Conservation (phyloP, 2,113 vertebrate genomes). For the Hypocryptadius cinnamomeus region DNA sequence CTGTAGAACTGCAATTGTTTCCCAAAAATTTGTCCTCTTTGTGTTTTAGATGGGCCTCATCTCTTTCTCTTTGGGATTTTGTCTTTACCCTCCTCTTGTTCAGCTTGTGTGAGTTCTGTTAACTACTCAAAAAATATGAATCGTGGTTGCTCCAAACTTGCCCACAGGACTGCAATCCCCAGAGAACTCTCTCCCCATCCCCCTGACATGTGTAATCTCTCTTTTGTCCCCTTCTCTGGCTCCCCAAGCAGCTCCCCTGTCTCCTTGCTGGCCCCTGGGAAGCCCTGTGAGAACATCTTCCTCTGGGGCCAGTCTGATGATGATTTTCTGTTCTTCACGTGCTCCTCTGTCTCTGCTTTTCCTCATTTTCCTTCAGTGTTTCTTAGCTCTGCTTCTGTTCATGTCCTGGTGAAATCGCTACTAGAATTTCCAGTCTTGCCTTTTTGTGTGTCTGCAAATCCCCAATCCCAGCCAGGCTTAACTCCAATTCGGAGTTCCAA, state of each 20-base stretch:
- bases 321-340: background rate
- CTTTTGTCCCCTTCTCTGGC: background rate
- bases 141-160: background rate
- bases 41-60: background rate
- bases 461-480: background rate
- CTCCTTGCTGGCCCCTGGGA: background rate
- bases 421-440: background rate
- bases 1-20: background rate
- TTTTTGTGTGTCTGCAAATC: background rate
- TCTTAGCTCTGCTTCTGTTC: background rate
- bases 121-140: background rate
- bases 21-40: background rate
- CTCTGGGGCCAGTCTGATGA: background rate
- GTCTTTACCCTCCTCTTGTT: background rate
- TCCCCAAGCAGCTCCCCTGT: background rate
- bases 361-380: background rate
- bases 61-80: background rate
- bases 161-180: background rate
- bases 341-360: background rate
- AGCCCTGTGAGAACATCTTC: background rate
- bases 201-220: rapidly evolving
- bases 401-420: background rate
- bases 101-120: background rate
- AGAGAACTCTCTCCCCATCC: background rate
- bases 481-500: background rate